Conservation (phyloP, 2,888 invertebrate species). For the Lepidocyrtoides sp. region DNA sequence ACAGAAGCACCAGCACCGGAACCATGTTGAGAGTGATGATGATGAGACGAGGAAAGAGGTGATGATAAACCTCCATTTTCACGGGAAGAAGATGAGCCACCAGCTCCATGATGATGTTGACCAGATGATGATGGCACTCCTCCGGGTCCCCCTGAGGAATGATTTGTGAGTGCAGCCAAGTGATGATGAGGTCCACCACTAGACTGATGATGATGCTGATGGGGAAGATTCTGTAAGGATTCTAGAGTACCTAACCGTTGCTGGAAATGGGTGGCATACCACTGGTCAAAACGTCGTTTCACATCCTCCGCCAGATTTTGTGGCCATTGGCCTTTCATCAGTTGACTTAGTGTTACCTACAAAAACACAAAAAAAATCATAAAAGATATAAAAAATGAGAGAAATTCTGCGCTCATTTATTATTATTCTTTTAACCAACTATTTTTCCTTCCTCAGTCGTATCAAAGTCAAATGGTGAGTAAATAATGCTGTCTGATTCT, state of each 20-base stretch:
- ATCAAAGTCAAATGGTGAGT: slow-evolving; percentile 53
- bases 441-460: not conserved
- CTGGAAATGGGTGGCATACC: slow-evolving; percentile 94
- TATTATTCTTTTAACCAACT: not conserved
- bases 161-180: slow-evolving; percentile 69
- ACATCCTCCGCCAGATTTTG: slow-evolving; percentile 92
- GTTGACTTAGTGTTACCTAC: slow-evolving; percentile 89
- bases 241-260: slow-evolving; percentile 85
- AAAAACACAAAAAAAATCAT: not conserved
- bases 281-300: slow-evolving; percentile 95
- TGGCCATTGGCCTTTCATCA: slow-evolving; percentile 93
- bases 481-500: slow-evolving; percentile 5
- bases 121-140: slow-evolving; percentile 62
- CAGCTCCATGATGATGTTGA: slow-evolving; percentile 40
- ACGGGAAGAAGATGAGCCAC: slow-evolving; percentile 12
- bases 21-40: slow-evolving; percentile 63
- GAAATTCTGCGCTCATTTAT: no score
- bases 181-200: slow-evolving; percentile 46
- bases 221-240: slow-evolving; percentile 86
- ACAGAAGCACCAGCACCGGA: slow-evolving; percentile 5
- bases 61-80: slow-evolving; percentile 70
- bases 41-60: slow-evolving; percentile 62
- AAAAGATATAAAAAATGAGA: not conserved
- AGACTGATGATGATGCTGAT: slow-evolving; percentile 58
- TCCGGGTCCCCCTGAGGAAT: slow-evolving; percentile 28